Conservation (phyloP, 2,113 vertebrate genomes). For the Gambusia holbrooki region DNA sequence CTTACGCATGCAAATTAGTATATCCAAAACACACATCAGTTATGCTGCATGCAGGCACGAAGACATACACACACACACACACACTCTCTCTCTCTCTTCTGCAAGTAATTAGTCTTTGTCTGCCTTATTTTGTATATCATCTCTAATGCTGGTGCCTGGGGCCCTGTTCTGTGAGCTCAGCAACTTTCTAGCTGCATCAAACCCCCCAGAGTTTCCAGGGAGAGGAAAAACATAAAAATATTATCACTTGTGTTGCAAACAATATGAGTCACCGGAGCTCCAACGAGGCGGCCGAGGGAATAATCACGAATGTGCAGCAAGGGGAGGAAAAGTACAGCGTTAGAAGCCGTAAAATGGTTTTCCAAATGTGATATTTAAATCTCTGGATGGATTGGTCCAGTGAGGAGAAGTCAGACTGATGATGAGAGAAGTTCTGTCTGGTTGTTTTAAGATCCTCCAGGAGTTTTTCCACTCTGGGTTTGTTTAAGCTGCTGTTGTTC, state of each 20-base stretch:
- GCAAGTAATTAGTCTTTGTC: constrained; percentile 75
- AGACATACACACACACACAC: constrained; percentile 21
- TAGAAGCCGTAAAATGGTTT: constrained; percentile 18
- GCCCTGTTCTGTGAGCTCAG: constrained; percentile 69
- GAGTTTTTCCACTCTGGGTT: neutral
- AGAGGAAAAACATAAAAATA: constrained; percentile 68
- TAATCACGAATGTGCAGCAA: constrained; percentile 23
- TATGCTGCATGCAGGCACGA: constrained; percentile 29
- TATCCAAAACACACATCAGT: constrained; percentile 29
- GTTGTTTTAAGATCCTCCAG: neutral
- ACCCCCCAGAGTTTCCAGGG: constrained; percentile 65
- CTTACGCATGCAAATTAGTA: constrained; percentile 49
- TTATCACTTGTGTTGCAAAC: constrained; percentile 66
- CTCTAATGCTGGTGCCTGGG: constrained; percentile 62
- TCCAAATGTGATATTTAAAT: neutral
- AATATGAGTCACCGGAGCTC: constrained; percentile 63
- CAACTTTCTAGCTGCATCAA: constrained; percentile 69
- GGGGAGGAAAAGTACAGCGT: constrained; percentile 32
- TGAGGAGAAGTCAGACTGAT: neutral
- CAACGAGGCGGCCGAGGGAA: constrained; percentile 55
- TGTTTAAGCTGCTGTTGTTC: neutral
- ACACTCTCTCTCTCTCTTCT: constrained; percentile 26
- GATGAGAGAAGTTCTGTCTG: neutral
- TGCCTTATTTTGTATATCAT: constrained; percentile 67
- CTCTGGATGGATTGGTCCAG: neutral